Conservation (phyloP, 2,888 invertebrate species). For the Brachypalpus laphriformis region DNA sequence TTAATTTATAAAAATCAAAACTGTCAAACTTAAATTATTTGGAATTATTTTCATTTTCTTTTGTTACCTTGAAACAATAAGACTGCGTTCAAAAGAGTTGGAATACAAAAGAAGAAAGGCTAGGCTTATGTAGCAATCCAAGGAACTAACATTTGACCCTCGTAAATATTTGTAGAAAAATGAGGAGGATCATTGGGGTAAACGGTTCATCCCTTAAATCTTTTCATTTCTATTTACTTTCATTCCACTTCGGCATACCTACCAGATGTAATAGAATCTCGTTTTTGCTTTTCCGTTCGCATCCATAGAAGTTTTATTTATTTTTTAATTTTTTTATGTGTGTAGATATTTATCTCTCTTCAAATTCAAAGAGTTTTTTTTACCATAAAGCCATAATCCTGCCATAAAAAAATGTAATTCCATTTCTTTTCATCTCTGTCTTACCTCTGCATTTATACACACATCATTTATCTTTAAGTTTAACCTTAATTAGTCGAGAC, state of each 20-base stretch:
- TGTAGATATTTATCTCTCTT: not conserved
- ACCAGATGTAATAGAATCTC: not conserved
- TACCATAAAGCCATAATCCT: conserved; percentile 7
- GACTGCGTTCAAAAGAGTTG: no score
- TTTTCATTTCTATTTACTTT: not conserved
- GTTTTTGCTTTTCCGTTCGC: not conserved
- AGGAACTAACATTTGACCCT: no score
- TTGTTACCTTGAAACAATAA: no score
- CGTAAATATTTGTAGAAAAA: no score
- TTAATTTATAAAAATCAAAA: no score
- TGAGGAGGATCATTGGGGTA: no score
- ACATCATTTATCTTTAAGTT: conserved; percentile 30
- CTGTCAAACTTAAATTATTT: no score
- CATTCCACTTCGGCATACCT: not conserved
- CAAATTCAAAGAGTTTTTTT: not conserved
- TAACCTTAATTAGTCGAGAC: conserved; percentile 48
- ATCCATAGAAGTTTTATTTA: not conserved
- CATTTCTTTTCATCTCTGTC: not conserved
- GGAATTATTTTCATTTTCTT: no score
- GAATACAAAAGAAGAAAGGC: no score
- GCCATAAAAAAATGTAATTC: not conserved
- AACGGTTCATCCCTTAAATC: not conserved
- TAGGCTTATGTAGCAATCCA: no score
- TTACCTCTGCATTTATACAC: not conserved
- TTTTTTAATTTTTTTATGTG: no score